Evolutionary conservation across 2,113 vertebrate species (phyloP).

Genomic region (Catharus fuscescens): DNA sequence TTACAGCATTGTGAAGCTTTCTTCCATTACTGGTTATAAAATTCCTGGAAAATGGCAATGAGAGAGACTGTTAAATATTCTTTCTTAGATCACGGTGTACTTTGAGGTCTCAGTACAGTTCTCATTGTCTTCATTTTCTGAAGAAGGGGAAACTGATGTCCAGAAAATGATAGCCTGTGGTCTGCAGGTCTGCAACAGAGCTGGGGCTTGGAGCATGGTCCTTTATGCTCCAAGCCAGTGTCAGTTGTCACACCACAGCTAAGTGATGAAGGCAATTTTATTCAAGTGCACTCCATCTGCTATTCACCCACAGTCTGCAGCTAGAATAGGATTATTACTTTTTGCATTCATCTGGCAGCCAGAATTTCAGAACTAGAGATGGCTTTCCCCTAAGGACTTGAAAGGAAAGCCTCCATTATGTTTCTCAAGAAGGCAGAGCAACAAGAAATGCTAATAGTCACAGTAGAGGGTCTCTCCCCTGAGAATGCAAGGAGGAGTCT

Average conservation of each 20-base stretch:
- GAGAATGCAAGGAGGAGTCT: neutral
- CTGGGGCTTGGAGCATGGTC: neutral
- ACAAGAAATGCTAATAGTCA: constrained; percentile 17
- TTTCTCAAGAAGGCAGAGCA: constrained; percentile 11
- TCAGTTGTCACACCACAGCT: neutral
- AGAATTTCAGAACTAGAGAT: neutral
- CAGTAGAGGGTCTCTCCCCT: neutral
- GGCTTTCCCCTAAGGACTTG: neutral
- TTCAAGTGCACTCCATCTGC: neutral
- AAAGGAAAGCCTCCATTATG: constrained; percentile 22
- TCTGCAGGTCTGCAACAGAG: neutral
- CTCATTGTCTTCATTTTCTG: neutral
- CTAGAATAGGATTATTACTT: constrained; percentile 5
- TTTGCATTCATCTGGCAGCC: constrained; percentile 10
- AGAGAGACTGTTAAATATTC: neutral
- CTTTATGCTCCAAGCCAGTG: neutral
- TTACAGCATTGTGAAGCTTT: neutral
- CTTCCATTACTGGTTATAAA: neutral
- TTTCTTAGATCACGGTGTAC: neutral
- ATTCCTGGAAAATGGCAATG: neutral
- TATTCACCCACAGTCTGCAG: neutral
- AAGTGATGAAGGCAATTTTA: constrained; percentile 7
- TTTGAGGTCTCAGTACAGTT: neutral
- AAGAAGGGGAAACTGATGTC: neutral
- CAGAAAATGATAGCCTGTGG: neutral